Base-by-base conservation (phyloP, 2,113 vertebrate genomes). In the Ictalurus punctatus region DNA sequence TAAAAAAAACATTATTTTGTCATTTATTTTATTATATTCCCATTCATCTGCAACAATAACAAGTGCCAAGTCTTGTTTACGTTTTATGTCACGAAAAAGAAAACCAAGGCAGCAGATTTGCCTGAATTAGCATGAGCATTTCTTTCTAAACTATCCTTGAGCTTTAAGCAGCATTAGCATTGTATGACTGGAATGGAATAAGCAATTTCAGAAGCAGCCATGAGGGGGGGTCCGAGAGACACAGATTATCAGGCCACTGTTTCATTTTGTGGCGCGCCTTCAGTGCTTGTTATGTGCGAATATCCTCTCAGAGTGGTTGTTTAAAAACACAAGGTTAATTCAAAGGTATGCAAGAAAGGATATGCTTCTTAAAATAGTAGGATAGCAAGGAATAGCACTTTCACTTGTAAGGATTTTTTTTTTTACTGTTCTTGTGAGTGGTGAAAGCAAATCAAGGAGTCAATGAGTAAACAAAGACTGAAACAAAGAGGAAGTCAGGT, bases 151-250 rank as follows among this genome's bases (percentile, higher is more conserved):
- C 27, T 25, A 78, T 2, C 52, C n/a, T 56, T 10, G n/a, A 34
- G 79, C 44, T 80, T 54, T 1, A 54, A 1, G 14, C 23, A 56
- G 78, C 52, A 56, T 56, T 80, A 80, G 48, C 12, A n/a, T 56
- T 27, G 23, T 9, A n/a, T 54, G n/a, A 52, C 23, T 52, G 44
- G 52, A 34, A 59, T 37, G 8, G 4, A 61, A 23, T 59, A 2
- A 21, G 30, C 80, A 34, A 13, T 58, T 34, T 59, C 19, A 37
- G 21, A 37, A 82, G 54, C 98, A 0, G 99, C 98, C 97, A 98
- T 98, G 90, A 99, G 95, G 16, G 97, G 97, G 0, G 96, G 96
- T 6, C 97, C 97, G 1, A 99, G 93, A 91, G 98, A 97, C 67
- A 97, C 97, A 0, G 97, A 12, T 37, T 12, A 14, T 37, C 52